A percentile compares a stretch with the other conserved stretches of the same genome.
Conservation (phyloP, 2,888 invertebrate species). For the Cephus rjabovi region DNA sequence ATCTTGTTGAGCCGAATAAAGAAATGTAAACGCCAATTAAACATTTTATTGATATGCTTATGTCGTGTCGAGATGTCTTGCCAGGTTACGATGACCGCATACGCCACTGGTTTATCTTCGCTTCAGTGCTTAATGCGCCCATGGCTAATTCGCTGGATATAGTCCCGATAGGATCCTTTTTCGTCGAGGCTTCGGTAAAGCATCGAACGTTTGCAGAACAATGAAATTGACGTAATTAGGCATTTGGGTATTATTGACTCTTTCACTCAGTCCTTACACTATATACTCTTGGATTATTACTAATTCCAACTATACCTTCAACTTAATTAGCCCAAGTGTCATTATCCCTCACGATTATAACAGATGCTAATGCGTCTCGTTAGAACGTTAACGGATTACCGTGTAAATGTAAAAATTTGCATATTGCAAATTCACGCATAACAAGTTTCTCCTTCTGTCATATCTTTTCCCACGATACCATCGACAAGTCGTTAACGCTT, state of each 20-base stretch:
- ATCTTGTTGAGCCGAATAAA: slow-evolving; percentile 58
- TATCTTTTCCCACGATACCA: not conserved
- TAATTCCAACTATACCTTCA: not conserved
- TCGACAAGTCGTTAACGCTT: not conserved
- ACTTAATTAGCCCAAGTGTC: not conserved
- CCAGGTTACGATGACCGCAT: not conserved
- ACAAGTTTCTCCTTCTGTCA: not conserved
- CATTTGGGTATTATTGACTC: not conserved
- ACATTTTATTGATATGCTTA: slow-evolving; percentile 64
- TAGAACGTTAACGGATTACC: not conserved
- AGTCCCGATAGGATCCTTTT: no score
- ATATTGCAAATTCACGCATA: not conserved
- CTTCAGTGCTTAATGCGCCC: not conserved
- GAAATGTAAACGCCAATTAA: slow-evolving; percentile 65
- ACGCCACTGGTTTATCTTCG: not conserved
- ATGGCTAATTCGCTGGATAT: no score
- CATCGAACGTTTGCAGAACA: not conserved
- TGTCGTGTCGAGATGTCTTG: slow-evolving; percentile 53
- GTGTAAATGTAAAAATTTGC: not conserved
- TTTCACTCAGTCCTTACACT: not conserved
- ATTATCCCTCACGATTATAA: not conserved
- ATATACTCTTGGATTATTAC: not conserved
- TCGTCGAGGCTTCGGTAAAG: not conserved
- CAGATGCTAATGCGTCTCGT: not conserved
- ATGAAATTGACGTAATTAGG: not conserved